Base-by-base conservation (phyloP, 2,888 invertebrate genomes). In the Anoncus sp. region DNA sequence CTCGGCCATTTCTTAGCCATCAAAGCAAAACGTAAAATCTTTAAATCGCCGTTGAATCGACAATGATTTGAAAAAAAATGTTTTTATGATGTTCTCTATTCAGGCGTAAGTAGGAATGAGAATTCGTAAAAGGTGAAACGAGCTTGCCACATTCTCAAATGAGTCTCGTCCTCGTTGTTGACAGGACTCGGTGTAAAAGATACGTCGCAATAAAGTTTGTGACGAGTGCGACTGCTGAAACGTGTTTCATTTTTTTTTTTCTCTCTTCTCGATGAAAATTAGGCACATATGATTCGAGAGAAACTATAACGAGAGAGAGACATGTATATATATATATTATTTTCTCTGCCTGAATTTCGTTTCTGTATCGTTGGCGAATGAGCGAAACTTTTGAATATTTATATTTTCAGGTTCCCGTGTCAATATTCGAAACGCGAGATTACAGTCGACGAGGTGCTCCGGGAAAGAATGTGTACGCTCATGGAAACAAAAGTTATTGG, bases 401-500 rank as follows among this genome's bases (percentile, higher is more conserved):
- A 24, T 49, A 27, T 43, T 70, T 63, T 69, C 65, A 51, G 69
- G 6, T 73, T 38, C 27, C 59, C 60, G 10, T 63, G 49, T 71
- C 75, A 55, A 75, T 78, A 70, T 70, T 66, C 65, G 60, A 60
- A 49, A 45, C 43, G 49, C 60, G 40, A 14, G 12, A 40, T 51
- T 45, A 65, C 35, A 35, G 35, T 65, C 73, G 76, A 67, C 65
- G 77, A 73, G 63, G 62, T 75, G 66, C 71, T 63, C 49, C 45
- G 31, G 49, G 16, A 43, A 62, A 27, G 62, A 67, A 57, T 20
- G 18, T 22, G 20, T 16, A 51, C 22, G 38, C 62, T 31, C 35
- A 18, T 7, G 24, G 20, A 24, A 38, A 47, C 57, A 49, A 69
- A 81, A 84, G 78, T 86, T 83, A 83, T 84, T 81, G 84, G 78